Evolutionary conservation across 1,140 invertebrate species (phyloP).

Genomic region (Mya arenaria): DNA sequence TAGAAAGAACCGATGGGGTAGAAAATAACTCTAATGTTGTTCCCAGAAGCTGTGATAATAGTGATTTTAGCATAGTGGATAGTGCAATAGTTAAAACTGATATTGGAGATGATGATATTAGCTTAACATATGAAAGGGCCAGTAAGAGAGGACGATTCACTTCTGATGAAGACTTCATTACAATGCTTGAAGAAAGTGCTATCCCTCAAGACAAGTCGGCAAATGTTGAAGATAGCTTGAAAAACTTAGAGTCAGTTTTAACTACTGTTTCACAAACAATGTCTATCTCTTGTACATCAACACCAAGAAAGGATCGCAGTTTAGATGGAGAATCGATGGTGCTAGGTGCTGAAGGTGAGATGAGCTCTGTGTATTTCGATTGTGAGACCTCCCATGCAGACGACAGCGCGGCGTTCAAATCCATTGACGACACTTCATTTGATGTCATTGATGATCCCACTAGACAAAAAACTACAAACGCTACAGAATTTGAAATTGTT

Average conservation of each 20-base stretch:
- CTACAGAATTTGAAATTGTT: conserved; percentile 42
- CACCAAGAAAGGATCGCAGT: conserved; percentile 36
- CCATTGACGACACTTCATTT: conserved; percentile 59
- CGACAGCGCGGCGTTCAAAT: conserved; percentile 33
- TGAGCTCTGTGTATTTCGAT: conserved; percentile 50
- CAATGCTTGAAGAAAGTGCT: conserved; percentile 43
- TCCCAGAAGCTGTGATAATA: conserved; percentile 16
- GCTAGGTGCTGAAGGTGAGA: conserved; percentile 42
- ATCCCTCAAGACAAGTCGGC: conserved; percentile 49
- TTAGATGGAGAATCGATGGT: too few relatives aligned
- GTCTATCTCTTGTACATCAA: conserved; percentile 40
- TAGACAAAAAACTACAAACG: conserved; percentile 23
- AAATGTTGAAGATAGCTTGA: conserved; percentile 61
- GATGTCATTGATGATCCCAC: conserved; percentile 56
- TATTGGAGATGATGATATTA: conserved; percentile 14
- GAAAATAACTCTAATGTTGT: too few relatives aligned
- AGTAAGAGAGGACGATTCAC: conserved; percentile 6
- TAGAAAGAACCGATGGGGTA: too few relatives aligned
- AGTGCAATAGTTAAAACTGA: conserved; percentile 45
- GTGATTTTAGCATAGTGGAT: conserved; percentile 17
- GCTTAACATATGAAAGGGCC: neutral
- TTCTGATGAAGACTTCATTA: conserved; percentile 33
- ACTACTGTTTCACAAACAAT: conserved; percentile 41
- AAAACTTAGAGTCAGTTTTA: conserved; percentile 59
- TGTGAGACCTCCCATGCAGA: conserved; percentile 37